phyloP scores from a whole-genome alignment of 2,888 invertebrate genomes.

The Amphipoea oculea region DNA sequence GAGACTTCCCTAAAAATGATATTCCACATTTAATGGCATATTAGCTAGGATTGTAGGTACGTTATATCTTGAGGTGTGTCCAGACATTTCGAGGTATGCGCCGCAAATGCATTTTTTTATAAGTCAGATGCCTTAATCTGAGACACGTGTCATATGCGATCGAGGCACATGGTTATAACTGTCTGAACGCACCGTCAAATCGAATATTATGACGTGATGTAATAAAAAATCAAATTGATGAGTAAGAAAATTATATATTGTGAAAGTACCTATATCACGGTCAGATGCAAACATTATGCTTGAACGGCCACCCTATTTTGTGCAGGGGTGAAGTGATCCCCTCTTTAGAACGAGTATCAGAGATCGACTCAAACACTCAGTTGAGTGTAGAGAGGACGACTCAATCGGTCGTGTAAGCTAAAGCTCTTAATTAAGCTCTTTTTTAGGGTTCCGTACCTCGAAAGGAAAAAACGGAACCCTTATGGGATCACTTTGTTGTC shows the following conservation, averaged over 20 bases:
- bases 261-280: background rate
- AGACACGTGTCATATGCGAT: background rate
- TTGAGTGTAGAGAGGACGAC: slow-evolving; percentile 6
- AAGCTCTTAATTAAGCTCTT: no score
- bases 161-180: background rate
- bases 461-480: no score
- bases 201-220: background rate
- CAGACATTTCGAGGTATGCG: background rate
- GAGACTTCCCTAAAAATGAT: background rate
- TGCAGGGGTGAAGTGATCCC: slow-evolving; percentile 39
- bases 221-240: slow-evolving; percentile 13
- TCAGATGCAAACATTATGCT: slow-evolving; percentile 31
- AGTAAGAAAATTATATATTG: slow-evolving; percentile 3
- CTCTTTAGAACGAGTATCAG: slow-evolving; percentile 4
- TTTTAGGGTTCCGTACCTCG: no score
- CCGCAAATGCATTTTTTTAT: background rate
- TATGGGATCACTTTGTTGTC: no score
- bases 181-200: background rate
- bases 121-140: background rate
- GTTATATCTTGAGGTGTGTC: background rate
- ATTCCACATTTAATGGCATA: slow-evolving; percentile 22
- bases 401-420: slow-evolving; percentile 1
- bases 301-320: slow-evolving; percentile 28
- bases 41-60: slow-evolving; percentile 1
- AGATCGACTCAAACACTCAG: slow-evolving; percentile 2